Evolutionary conservation across 1,140 invertebrate genomes (phyloP).

Genomic region (Oedothorax gibbosus): DNA sequence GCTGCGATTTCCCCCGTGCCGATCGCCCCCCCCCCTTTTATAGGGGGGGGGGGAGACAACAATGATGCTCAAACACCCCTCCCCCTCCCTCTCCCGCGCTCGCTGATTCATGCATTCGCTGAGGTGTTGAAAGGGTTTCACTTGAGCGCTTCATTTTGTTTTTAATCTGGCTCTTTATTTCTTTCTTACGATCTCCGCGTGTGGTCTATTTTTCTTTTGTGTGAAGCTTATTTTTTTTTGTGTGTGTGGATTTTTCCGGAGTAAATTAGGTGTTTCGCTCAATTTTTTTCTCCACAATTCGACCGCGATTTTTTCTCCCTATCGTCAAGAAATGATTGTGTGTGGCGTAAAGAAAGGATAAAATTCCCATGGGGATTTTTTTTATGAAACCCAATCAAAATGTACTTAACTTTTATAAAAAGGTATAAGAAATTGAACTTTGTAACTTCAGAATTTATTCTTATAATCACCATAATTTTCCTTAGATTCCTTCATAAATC

Average conservation of each 20-base stretch:
- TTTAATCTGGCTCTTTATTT: conserved; percentile 29
- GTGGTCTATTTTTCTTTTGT: conserved; percentile 21
- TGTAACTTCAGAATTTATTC: no score
- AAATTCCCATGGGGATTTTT: no score
- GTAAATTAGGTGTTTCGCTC: conserved; percentile 44
- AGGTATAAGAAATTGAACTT: no score
- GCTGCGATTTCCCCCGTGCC: conserved; percentile 43
- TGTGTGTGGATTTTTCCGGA: conserved; percentile 27
- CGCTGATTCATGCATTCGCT: conserved; percentile 46
- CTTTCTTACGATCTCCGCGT: neutral
- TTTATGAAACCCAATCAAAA: no score
- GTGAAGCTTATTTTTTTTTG: neutral
- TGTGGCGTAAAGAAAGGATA: no score
- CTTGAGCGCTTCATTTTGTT: conserved; percentile 43
- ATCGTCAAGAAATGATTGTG: neutral
- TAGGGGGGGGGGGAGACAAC: conserved; percentile 13
- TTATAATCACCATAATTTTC: no score
- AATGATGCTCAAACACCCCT: conserved; percentile 6
- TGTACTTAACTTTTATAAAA: no score
- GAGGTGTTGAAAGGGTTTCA: conserved; percentile 60
- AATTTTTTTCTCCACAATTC: neutral
- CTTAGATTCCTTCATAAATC: no score
- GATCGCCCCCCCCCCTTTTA: conserved; percentile 11
- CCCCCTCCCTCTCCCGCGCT: conserved; percentile 35
- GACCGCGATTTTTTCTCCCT: neutral